These are phyloP conservation scores for Scaptomyza graminum DNA, from an alignment of 1,140 invertebrate species.

Conservation along the genomic window DNA sequence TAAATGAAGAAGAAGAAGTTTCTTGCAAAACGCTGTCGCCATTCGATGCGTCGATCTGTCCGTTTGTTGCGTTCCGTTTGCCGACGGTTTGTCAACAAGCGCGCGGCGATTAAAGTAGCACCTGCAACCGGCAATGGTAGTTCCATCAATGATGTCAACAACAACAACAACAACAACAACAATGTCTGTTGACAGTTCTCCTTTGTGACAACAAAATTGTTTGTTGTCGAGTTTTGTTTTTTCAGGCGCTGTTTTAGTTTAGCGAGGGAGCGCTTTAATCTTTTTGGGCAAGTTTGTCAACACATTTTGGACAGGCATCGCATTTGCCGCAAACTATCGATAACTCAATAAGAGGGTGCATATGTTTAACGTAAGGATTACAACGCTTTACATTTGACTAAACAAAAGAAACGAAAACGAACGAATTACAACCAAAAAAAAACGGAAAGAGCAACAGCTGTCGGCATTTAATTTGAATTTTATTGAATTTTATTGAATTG, in stretches of 20 bases:
- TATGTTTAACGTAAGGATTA: conserved; percentile 47
- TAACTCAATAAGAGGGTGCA: conserved; percentile 56
- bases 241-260: conserved; percentile 16
- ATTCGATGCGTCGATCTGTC: background rate
- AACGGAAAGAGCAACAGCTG: conserved; percentile 29
- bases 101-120: conserved; percentile 78
- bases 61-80: background rate
- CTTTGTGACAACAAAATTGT: conserved; percentile 78
- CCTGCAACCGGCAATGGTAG: conserved; percentile 61
- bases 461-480: conserved; percentile 78
- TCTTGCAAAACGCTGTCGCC: background rate
- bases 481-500: conserved; percentile 77
- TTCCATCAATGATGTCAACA: conserved; percentile 9
- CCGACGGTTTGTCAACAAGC: conserved; percentile 59
- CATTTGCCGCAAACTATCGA: conserved; percentile 57
- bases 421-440: background rate
- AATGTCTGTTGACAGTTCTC: conserved; percentile 70
- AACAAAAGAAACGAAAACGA: background rate
- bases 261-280: conserved; percentile 40
- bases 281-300: conserved; percentile 70
- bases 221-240: conserved; percentile 55
- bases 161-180: conserved; percentile 6
- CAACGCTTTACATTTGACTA: conserved; percentile 45
- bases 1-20: too few species aligned
- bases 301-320: conserved; percentile 64